phyloP scores from a whole-genome alignment of 2,888 invertebrate species.

The Xiphydria camelus region DNA sequence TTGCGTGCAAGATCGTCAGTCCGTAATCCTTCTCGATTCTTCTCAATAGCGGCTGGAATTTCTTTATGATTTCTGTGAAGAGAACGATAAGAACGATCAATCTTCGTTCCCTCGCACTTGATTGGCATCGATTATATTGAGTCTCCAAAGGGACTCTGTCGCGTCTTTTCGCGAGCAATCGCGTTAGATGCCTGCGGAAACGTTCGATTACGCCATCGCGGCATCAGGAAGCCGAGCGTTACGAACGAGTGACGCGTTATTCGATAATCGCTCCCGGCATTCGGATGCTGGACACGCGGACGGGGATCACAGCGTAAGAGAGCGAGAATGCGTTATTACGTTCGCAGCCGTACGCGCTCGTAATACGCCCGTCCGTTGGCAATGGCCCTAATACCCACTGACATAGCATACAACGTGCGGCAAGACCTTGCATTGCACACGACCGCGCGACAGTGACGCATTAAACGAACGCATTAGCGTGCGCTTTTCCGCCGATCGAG shows the following conservation, averaged over 20 bases:
- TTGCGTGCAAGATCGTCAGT: slow-evolving; percentile 25
- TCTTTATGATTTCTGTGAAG: slow-evolving; percentile 23
- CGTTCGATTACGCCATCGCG: not conserved
- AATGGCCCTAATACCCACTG: slow-evolving; percentile 32
- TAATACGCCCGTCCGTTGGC: slow-evolving; percentile 19
- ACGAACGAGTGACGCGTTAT: no score
- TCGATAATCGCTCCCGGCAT: no score
- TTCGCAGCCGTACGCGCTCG: not conserved
- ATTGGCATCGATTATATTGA: no score
- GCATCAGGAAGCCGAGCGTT: not conserved
- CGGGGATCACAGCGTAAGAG: not conserved
- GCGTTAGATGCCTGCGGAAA: not conserved
- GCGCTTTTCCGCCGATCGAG: no score
- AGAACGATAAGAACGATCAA: no score
- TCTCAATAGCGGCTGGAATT: slow-evolving; percentile 28
- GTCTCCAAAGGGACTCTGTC: not conserved
- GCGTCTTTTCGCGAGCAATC: no score
- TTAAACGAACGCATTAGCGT: no score
- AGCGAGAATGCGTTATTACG: not conserved
- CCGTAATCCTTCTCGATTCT: slow-evolving; percentile 31
- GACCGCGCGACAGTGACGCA: no score
- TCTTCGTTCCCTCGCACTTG: no score
- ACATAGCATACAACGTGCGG: slow-evolving; percentile 25
- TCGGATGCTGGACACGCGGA: not conserved
- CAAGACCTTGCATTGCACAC: no score